These are phyloP conservation scores for Ylistrum balloti DNA, from an alignment of 1,140 invertebrate species.

Conservation along the genomic window DNA sequence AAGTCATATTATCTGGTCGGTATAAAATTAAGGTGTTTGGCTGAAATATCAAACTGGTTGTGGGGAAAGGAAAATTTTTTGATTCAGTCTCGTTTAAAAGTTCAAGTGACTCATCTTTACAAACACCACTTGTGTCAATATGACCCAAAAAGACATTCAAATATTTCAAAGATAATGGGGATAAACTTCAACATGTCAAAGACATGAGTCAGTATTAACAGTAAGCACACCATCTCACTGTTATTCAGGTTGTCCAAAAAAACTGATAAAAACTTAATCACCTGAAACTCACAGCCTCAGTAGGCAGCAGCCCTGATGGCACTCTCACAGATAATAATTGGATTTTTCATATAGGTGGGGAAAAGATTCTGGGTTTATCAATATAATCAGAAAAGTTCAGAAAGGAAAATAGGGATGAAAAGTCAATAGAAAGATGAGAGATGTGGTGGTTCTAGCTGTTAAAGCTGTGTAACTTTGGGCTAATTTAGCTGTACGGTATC, in stretches of 20 bases:
- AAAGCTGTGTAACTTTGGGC: neutral
- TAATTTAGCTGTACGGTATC: slow-evolving; percentile 34
- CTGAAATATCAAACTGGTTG: too few species aligned
- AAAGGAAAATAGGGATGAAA: neutral
- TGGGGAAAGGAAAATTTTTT: too few species aligned
- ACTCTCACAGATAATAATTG: neutral
- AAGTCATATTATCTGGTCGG: too few species aligned
- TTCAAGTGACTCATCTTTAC: neutral
- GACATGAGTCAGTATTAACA: neutral
- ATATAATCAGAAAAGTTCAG: neutral
- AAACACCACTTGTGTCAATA: slow-evolving; percentile 1
- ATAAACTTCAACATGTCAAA: slow-evolving; percentile 2
- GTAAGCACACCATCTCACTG: neutral
- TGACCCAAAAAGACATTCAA: slow-evolving; percentile 25
- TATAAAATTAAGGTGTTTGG: too few species aligned
- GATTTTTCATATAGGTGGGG: neutral
- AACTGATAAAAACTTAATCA: neutral
- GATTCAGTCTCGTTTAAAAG: too few species aligned
- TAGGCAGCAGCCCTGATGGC: neutral
- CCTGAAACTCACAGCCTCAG: neutral
- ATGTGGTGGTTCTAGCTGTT: neutral
- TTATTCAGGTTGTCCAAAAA: neutral
- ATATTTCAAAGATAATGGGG: neutral
- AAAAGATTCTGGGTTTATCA: neutral
- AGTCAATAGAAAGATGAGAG: neutral